Conservation (phyloP, 2,797 vertebrate species). For the Pygocentrus nattereri region DNA sequence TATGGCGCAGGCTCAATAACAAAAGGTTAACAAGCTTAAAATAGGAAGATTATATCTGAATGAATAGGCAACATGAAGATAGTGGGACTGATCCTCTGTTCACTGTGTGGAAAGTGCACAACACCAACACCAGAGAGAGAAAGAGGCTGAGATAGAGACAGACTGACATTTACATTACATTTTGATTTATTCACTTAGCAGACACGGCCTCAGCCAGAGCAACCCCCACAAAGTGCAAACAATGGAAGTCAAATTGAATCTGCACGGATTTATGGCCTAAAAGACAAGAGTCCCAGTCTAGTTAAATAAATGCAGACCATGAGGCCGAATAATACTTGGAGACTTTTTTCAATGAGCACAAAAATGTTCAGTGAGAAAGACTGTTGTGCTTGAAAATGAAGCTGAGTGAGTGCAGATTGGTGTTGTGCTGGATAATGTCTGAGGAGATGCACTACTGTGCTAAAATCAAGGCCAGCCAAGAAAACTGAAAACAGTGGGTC, state of each 20-base stretch:
- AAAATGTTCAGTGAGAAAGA: too few relatives aligned
- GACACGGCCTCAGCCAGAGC: not conserved
- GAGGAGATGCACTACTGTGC: too few relatives aligned
- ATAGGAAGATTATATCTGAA: not conserved
- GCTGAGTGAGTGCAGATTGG: too few relatives aligned
- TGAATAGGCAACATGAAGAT: not conserved
- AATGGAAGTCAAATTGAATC: not conserved
- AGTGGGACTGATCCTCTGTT: not conserved
- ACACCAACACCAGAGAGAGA: conserved; percentile 16
- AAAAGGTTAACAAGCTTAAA: too few relatives aligned
- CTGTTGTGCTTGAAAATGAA: too few relatives aligned
- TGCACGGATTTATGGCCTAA: not conserved
- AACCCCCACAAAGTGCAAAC: not conserved
- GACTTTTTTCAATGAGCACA: too few relatives aligned
- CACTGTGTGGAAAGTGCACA: conserved; percentile 1
- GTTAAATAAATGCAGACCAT: not conserved
- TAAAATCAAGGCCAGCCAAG: too few relatives aligned
- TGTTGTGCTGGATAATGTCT: too few relatives aligned
- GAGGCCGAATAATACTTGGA: not conserved
- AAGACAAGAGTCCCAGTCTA: not conserved
- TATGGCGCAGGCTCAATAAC: not conserved
- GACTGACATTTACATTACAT: not conserved
- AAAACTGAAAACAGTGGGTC: too few relatives aligned
- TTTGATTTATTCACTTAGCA: not conserved
- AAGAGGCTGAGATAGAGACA: not conserved